Evolutionary conservation across 2,797 vertebrate species (phyloP).

Genomic region (Sebastiscus tertius): DNA sequence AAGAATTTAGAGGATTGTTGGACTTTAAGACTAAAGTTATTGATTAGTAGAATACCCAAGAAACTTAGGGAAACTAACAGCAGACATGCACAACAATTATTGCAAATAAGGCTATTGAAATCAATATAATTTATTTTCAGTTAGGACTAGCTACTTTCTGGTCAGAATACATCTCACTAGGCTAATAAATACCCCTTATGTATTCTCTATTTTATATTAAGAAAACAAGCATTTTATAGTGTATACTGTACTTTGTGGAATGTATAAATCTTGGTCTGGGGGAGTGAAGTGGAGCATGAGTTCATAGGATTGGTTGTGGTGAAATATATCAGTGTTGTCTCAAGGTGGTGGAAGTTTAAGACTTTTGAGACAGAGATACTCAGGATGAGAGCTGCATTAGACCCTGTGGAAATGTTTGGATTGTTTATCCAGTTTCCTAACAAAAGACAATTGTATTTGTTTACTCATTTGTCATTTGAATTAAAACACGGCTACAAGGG

Average conservation of each 20-base stretch:
- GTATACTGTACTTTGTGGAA: conserved; percentile 56
- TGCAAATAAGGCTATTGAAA: conserved; percentile 26
- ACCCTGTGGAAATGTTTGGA: conserved; percentile 22
- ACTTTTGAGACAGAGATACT: conserved; percentile 45
- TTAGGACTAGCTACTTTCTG: conserved; percentile 1
- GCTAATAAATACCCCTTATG: conserved; percentile 16
- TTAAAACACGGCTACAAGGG: conserved; percentile 19
- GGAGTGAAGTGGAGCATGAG: conserved; percentile 21
- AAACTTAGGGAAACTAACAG: conserved; percentile 3
- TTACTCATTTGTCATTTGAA: conserved; percentile 40
- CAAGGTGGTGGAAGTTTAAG: conserved; percentile 22
- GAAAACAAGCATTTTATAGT: conserved; percentile 63
- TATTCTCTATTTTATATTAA: conserved; percentile 59
- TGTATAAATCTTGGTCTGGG: conserved; percentile 33
- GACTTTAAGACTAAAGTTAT: conserved; percentile 35
- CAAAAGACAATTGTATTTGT: conserved; percentile 29
- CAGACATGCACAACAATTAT: not conserved
- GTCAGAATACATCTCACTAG: conserved; percentile 8
- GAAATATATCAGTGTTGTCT: conserved; percentile 30
- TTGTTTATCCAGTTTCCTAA: conserved; percentile 25
- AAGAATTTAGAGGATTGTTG: conserved; percentile 28
- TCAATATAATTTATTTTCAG: conserved; percentile 40
- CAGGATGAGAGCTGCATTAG: conserved; percentile 38
- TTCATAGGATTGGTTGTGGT: conserved; percentile 27
- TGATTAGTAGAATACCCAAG: conserved; percentile 14